Base-by-base conservation (phyloP, 2,888 invertebrate genomes). In the Yponomeuta plumbellus region DNA sequence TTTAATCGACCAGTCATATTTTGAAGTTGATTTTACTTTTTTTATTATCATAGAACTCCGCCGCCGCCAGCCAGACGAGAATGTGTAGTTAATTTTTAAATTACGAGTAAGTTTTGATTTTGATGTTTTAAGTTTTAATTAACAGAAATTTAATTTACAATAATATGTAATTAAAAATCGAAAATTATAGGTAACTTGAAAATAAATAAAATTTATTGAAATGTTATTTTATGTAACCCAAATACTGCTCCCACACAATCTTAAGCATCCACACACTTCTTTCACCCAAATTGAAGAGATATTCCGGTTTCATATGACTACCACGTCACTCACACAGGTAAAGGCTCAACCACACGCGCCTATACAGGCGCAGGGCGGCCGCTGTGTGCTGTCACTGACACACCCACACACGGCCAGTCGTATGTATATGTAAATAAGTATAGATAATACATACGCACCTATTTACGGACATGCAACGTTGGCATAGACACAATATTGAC, bases 401-500 rank as follows among this genome's bases (percentile, higher is more conserved):
- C 40, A 62, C 58, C 21, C 66, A 65, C 20, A 62, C 70, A 64
- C 69, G 67, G 11, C 10, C 63, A 63, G 39, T 44, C 63, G 21
- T 21, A 44, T 64, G 57, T 57, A 26, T 64, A 57, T 56, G 57
- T 64, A 64, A 64, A 57, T 17, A 64, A n/a, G 57, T 57, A 64
- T 64, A 64, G 59, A 40, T 65, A 65, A 59, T 26, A 52, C 64
- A 65, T 61, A 44, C 57, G 64, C 66, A 68, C 68, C 63, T 70
- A 70, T 70, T 72, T 72, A 72, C 71, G 71, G 71, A 71, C 72
- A 70, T 75, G 74, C 74, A 74, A 69, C 72, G 76, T 73, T 75
- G 74, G 74, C 74, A 75, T 74, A 75, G 75, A 76, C 74, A 76
- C 76, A 76, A 76, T 76, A 77, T 78, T 76, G 79, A 76, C 76